Base-by-base conservation (phyloP, 2,797 vertebrate species). In the Tenualosa ilisha region DNA sequence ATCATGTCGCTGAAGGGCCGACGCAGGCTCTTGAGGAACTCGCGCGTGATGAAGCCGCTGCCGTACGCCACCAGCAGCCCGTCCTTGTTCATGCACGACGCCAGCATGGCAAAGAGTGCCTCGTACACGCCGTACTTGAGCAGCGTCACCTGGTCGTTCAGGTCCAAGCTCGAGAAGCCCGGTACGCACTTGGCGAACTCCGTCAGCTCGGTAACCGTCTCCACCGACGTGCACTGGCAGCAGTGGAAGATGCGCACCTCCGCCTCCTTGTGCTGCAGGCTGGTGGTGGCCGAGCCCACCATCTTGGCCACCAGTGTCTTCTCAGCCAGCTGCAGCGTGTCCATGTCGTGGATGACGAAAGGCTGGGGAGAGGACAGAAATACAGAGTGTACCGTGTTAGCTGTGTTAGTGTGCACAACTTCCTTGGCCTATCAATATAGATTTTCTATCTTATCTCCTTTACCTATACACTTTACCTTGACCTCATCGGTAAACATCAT, bases 181-280 rank as follows among this genome's bases (percentile, higher is more conserved):
- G 97, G 97, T 85, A 97, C 96, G 81, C 96, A 95, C 91, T 97
- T 97, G 91, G 97, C 97, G 53, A 97, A 97, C 81, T 97, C 97
- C 0, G 97, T 97, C 24, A 97, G 95, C 89, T 97, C 96, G 0
- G 96, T 97, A 82, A 97, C 96, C 0, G 96, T 96, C 91, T 97
- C 96, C 53, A 97, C 97, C 0, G 97, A 97, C 0, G 94, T 96
- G 49, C 95, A 97, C 91, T 97, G 97, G 91, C 96, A 97, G 90
- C 96, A 97, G 89, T 97, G 96, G 91, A 97, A 97, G 87, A 97
- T 95, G 7, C 96, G 95, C 43, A 97, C 96, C 84, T 97, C 96
- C 0, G 95, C 96, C 75, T 97, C 97, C 89, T 96, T 96, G 89
- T 96, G 95, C 89, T 96, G 95, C 85, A 97, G 95, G 50, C 95